Evolutionary conservation across 2,113 vertebrate genomes (phyloP).

Genomic region (Ictalurus punctatus): DNA sequence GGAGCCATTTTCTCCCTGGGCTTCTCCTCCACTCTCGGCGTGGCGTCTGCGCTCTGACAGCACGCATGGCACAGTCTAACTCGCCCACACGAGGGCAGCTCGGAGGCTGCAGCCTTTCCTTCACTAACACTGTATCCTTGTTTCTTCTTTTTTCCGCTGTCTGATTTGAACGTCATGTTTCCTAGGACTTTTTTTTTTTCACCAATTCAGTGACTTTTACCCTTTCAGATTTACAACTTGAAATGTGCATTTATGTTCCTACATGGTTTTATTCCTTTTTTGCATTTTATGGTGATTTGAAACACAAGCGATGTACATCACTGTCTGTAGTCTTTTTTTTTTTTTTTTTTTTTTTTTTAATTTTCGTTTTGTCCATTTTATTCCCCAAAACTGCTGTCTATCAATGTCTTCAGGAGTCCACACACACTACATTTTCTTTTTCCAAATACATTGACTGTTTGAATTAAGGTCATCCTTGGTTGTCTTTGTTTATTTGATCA

Average conservation of each 20-base stretch:
- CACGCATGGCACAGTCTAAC: constrained; percentile 41
- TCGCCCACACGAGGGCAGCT: constrained; percentile 35
- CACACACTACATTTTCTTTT: constrained; percentile 33
- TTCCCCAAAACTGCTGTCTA: constrained; percentile 27
- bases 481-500: constrained; percentile 29
- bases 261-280: constrained; percentile 39
- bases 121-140: constrained; percentile 50
- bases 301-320: constrained; percentile 32
- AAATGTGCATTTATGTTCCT: constrained; percentile 58
- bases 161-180: constrained; percentile 44
- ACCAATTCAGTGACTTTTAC: constrained; percentile 16
- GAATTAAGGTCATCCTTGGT: constrained; percentile 19
- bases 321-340: constrained; percentile 2
- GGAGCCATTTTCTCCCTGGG: not conserved
- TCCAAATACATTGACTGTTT: not conserved
- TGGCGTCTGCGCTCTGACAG: constrained; percentile 38
- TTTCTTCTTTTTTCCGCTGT: constrained; percentile 48
- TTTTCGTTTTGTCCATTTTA: not conserved
- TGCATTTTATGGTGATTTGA: constrained; percentile 25
- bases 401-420: constrained; percentile 30
- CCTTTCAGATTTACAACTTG: constrained; percentile 57
- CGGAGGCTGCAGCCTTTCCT: constrained; percentile 23
- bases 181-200: constrained; percentile 54
- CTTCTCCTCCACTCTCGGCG: constrained; percentile 38
- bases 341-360: too few species aligned